Percentiles rank a stretch among this genome's conserved stretches.
Evolutionary conservation across 2,113 vertebrate species (phyloP).

Genomic region (Mesembrinibis cayennensis): DNA sequence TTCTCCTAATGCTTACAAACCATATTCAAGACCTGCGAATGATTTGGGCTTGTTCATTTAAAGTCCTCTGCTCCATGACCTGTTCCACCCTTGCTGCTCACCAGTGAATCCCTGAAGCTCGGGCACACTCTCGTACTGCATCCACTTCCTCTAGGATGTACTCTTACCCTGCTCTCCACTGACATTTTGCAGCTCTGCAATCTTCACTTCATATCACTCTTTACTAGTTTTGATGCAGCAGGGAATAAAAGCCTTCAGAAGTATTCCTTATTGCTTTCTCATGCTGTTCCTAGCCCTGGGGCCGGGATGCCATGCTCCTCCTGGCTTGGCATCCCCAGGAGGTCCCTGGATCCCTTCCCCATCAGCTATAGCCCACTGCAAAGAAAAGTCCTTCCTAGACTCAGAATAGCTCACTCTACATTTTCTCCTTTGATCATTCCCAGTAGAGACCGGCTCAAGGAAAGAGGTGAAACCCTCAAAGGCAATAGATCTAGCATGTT

Average conservation of each 20-base stretch:
- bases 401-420: neutral
- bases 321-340: neutral
- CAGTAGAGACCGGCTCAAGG: neutral
- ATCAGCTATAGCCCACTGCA: neutral
- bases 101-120: neutral
- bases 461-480: neutral
- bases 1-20: neutral
- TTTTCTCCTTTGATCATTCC: neutral
- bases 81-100: neutral
- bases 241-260: neutral
- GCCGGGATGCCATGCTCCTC: neutral
- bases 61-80: neutral
- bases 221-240: neutral
- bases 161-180: neutral
- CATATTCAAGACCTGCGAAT: neutral
- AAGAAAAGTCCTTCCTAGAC: neutral
- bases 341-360: neutral
- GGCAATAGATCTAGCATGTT: neutral
- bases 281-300: neutral
- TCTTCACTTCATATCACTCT: neutral
- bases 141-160: neutral
- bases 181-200: neutral
- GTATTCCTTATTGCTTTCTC: neutral
- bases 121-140: neutral
- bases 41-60: neutral